These are phyloP conservation scores for Mnemiopsis leidyi DNA, from an alignment of 37 sponge, comb jelly and placozoan species.

Conservation along the genomic window DNA sequence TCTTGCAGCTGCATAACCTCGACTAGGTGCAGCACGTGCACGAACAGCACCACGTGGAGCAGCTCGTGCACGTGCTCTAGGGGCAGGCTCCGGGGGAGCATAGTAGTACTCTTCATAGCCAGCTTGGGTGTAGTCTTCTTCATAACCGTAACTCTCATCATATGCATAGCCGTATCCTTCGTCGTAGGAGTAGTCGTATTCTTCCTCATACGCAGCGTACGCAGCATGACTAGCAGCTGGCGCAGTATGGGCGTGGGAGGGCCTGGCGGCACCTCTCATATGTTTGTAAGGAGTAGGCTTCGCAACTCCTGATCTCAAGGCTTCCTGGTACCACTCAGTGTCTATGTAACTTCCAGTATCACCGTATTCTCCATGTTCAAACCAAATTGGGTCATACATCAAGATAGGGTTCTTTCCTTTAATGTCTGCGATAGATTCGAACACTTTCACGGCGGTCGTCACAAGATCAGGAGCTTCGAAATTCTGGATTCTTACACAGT, in stretches of 20 bases:
- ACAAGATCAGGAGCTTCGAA: constrained; percentile 55
- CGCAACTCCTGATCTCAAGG: background rate
- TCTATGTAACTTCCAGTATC: constrained; percentile 61
- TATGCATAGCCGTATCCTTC: constrained; percentile 4
- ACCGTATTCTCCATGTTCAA: constrained; percentile 61
- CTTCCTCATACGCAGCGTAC: background rate
- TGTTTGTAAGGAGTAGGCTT: constrained; percentile 37
- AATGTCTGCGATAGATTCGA: constrained; percentile 37
- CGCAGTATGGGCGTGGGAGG: background rate
- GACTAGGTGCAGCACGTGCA: background rate
- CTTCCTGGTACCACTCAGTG: constrained; percentile 64
- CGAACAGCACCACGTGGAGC: background rate
- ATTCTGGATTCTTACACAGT: constrained; percentile 59
- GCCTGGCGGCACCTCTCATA: background rate
- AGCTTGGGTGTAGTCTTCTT: constrained; percentile 18
- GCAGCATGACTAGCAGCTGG: background rate
- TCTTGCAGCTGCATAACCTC: background rate
- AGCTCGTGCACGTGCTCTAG: background rate
- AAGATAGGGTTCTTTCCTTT: constrained; percentile 34
- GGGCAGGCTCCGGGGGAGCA: background rate
- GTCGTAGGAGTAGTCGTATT: background rate
- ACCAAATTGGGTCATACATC: constrained; percentile 56
- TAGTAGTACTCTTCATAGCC: constrained; percentile 28
- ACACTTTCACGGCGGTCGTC: constrained; percentile 23
- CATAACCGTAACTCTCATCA: constrained; percentile 39